phyloP scores from a whole-genome alignment of 1,140 invertebrate species.

The Drosophila azteca region DNA sequence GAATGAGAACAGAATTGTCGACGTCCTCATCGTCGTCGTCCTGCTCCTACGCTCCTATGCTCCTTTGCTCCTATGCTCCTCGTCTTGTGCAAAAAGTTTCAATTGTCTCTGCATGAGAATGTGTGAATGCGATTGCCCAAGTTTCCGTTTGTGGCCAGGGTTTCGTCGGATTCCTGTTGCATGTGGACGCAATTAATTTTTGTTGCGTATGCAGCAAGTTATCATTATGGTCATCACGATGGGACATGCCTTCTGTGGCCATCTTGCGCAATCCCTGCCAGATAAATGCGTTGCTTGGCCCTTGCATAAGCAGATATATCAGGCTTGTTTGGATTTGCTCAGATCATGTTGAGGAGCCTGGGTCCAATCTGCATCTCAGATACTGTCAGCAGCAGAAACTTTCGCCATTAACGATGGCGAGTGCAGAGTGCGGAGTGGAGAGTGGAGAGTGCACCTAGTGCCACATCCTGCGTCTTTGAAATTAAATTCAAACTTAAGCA shows the following conservation, averaged over 20 bases:
- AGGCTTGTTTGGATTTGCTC: conserved; percentile 3
- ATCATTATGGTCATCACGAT: conserved; percentile 33
- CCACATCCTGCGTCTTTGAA: conserved; percentile 47
- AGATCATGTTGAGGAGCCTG: background rate
- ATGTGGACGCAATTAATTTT: conserved; percentile 70
- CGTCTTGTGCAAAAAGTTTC: conserved; percentile 60
- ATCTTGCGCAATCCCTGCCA: conserved; percentile 41
- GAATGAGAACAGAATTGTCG: conserved; percentile 60
- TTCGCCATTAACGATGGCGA: conserved; percentile 43
- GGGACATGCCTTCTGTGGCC: conserved; percentile 31
- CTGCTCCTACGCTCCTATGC: no score
- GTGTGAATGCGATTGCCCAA: conserved; percentile 76
- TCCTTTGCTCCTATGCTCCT: no score
- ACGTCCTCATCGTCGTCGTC: conserved; percentile 6
- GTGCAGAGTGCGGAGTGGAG: background rate
- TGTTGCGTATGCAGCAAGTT: conserved; percentile 48
- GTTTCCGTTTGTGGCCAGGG: conserved; percentile 53
- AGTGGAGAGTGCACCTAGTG: conserved; percentile 29
- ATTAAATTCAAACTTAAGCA: conserved; percentile 40
- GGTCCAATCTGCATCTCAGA: conserved; percentile 28
- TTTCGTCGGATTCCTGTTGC: conserved; percentile 60
- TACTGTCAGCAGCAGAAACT: conserved; percentile 43
- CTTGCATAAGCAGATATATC: background rate
- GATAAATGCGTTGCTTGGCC: conserved; percentile 43
- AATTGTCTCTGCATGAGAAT: conserved; percentile 73